Conservation (phyloP, 1,140 invertebrate genomes). For the Aphaenogaster ashmeadi region DNA sequence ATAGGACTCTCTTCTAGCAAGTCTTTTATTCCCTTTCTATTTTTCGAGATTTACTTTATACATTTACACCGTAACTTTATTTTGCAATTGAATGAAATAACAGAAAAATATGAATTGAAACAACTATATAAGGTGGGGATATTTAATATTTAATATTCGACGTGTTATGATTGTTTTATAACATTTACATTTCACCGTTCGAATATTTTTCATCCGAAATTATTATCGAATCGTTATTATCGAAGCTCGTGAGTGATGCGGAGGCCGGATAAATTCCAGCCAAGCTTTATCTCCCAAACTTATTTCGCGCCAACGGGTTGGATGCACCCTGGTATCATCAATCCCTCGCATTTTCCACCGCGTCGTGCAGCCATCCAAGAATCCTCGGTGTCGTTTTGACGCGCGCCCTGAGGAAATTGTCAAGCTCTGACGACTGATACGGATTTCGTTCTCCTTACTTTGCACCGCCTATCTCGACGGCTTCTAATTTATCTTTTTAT, state of each 20-base stretch:
- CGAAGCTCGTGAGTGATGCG: neutral
- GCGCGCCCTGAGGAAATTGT: slow-evolving; percentile 56
- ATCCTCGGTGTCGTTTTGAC: slow-evolving; percentile 35
- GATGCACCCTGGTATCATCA: slow-evolving; percentile 3
- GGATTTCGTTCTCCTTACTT: slow-evolving; percentile 55
- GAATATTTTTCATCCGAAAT: neutral
- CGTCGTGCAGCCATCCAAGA: slow-evolving; percentile 30
- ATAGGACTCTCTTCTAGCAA: neutral
- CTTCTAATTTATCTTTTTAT: slow-evolving; percentile 75
- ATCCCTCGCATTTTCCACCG: slow-evolving; percentile 58
- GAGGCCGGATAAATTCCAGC: slow-evolving; percentile 23
- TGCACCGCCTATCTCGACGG: slow-evolving; percentile 28
- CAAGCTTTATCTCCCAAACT: slow-evolving; percentile 44
- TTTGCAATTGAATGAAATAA: neutral
- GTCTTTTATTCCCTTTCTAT: neutral
- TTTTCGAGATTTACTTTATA: slow-evolving; percentile 19
- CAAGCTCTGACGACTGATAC: slow-evolving; percentile 44
- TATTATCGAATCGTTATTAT: neutral
- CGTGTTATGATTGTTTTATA: neutral
- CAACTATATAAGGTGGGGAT: neutral
- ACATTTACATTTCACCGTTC: neutral
- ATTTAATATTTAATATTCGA: neutral
- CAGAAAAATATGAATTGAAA: neutral
- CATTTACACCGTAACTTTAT: neutral
- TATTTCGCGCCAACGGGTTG: slow-evolving; percentile 52